These are phyloP conservation scores for Montipora cactus DNA, from an alignment of 64 coral and sea anemone genomes.

Conservation along the genomic window DNA sequence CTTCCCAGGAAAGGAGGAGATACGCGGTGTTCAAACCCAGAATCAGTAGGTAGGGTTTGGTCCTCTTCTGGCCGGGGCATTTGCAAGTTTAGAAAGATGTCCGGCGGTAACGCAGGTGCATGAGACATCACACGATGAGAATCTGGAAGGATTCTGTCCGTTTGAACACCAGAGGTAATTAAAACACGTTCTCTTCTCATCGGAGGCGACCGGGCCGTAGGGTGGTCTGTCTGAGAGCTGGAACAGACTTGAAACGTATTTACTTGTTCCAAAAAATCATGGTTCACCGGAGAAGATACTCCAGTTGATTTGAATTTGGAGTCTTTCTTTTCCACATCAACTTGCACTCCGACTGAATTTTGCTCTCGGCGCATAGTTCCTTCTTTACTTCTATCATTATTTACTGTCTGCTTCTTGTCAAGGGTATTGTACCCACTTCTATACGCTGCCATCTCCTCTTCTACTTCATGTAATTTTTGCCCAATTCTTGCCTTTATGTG, in stretches of 20 bases:
- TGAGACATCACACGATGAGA: conserved; percentile 1
- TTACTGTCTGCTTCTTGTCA: background rate
- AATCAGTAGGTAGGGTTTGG: background rate
- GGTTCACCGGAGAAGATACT: background rate
- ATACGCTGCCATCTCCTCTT: conserved; percentile 11
- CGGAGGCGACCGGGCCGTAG: background rate
- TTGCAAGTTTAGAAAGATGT: conserved; percentile 82
- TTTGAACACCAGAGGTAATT: conserved; percentile 26
- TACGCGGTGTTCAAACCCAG: background rate
- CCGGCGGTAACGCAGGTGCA: conserved; percentile 75
- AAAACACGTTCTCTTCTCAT: background rate
- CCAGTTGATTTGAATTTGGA: background rate
- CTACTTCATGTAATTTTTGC: conserved; percentile 18
- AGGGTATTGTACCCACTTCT: background rate
- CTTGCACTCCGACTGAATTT: conserved; percentile 29
- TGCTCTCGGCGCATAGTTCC: background rate
- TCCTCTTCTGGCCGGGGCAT: conserved; percentile 46
- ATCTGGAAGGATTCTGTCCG: background rate
- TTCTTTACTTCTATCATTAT: background rate
- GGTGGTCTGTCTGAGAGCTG: conserved; percentile 44
- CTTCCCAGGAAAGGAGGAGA: background rate
- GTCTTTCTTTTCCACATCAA: background rate
- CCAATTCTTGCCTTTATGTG: conserved; percentile 18
- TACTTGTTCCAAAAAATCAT: background rate
- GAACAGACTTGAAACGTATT: conserved; percentile 20